Evolutionary conservation across 64 coral and sea anemone genomes (phyloP), one percentile per base, ranked within the genome.

Genomic region (Anthopleura sola): DNA sequence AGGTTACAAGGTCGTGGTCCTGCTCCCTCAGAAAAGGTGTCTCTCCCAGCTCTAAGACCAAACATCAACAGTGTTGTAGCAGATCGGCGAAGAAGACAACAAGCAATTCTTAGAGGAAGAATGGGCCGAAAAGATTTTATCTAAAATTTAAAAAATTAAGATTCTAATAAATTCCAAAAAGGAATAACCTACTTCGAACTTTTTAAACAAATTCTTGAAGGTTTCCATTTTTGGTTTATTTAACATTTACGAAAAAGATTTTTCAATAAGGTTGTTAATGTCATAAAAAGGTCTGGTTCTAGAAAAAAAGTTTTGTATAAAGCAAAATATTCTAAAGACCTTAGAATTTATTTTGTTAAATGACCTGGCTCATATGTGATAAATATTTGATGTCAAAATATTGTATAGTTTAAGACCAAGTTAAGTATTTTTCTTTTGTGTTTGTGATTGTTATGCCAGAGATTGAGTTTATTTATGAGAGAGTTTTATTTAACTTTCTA

Each of bases 71-170:
- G 89, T 5, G 84, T 64, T 60, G 90, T 95, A 60, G 94, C 90
- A 1, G 86, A 92, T 55, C 89, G 94, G 80, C 55, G 91, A 24
- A 87, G 91, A 75, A 58, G 94, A 54, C 94, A 95, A 36, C 94
- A 95, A 37, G 90, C 94, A 40, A 79, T 95, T 23, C 77, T 95
- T 36, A 89, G 94, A 86, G 94, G 94, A 29, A 95, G 90, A 55
- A 54, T 77, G 56, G 87, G 57, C 14, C 88, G 90, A 60, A 92
- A 85, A 86, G 90, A 95, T 76, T 89, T 91, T 54, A 85, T 18
- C 47, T 83, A 26, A 62, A 26, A 62, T 56, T 21, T n/a, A 26
- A 62, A 58, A 20, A 24, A 23, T 20, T 20, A 11, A 5, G 18
- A 62, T 62, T 62, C 8, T 10, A 62, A 62, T 62, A 26, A 62